A percentile compares a stretch with the other conserved stretches of the same genome.
Evolutionary conservation across 2,113 vertebrate genomes (phyloP).

Genomic region (Lutjanus erythropterus): DNA sequence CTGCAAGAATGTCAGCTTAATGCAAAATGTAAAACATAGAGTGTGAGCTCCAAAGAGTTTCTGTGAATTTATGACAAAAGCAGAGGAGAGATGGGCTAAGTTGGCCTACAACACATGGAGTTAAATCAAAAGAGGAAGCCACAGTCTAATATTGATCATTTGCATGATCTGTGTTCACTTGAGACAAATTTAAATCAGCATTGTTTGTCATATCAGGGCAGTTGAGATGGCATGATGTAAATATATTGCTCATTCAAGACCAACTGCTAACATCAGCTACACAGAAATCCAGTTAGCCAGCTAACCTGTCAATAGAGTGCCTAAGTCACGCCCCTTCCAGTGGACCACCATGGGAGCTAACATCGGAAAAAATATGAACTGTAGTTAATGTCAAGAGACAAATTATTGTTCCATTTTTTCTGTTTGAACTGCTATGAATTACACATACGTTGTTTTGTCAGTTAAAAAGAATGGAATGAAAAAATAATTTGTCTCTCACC

Average conservation of each 20-base stretch:
- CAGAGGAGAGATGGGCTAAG: not conserved
- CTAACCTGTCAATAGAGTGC: too few relatives aligned
- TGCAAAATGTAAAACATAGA: not conserved
- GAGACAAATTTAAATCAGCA: not conserved
- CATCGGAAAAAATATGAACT: too few relatives aligned
- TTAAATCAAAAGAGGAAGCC: not conserved
- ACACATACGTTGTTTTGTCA: too few relatives aligned
- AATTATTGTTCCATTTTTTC: too few relatives aligned
- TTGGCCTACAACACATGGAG: not conserved
- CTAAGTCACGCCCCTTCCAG: too few relatives aligned
- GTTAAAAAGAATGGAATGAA: too few relatives aligned
- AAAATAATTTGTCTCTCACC: too few relatives aligned
- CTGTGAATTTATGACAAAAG: not conserved
- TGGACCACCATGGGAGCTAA: too few relatives aligned
- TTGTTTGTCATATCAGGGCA: not conserved
- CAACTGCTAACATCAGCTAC: too few relatives aligned
- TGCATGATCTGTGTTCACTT: not conserved
- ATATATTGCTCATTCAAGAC: not conserved
- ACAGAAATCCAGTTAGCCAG: too few relatives aligned
- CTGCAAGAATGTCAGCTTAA: not conserved
- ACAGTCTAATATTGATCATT: not conserved
- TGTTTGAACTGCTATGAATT: too few relatives aligned
- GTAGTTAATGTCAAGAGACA: too few relatives aligned
- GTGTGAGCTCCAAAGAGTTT: not conserved
- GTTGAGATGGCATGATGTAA: not conserved